Base-by-base conservation (phyloP, 2,888 invertebrate genomes). In the Eurytoma californica region DNA sequence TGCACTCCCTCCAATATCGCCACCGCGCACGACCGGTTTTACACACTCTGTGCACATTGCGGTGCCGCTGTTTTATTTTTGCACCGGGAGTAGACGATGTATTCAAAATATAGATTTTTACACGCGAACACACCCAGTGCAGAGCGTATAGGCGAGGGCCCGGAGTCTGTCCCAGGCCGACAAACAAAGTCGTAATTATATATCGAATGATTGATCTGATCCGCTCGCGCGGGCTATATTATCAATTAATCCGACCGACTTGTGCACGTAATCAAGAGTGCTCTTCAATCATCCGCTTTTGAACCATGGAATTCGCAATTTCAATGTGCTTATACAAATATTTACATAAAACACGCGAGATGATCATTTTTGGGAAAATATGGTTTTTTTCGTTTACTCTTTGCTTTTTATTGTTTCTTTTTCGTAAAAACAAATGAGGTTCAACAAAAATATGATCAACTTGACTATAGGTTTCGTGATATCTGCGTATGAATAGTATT, bases 151-250 rank as follows among this genome's bases (percentile, higher is more conserved):
- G 30, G 9, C 39, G 9, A 39, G 39, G 39, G 39, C 39, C 9
- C 39, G n/a, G n/a, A 30, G 5, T 39, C 5, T 9, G 30, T 3
- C 14, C 28, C 3, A 18, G 61, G 51, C 30, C 24, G 1, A 13
- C 30, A 60, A 14, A 16, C 47, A 73, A 55, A 68, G 28, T 16
- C 60, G 67, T 68, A 67, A 74, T 51, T 51, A 61, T 47, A 47
- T 68, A 63, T 47, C 53, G 75, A 49, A 47, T 61, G 60, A 75
- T 60, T 39, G 51, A 74, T 66, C 66, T 47, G 18, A 66, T 74
- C 69, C 13, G 39, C n/a, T 14, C 55, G 28, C 24, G 28, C 5
- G 47, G 47, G 18, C 18, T 60, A 49, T 16, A 18, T 76, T 69
- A 76, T 76, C 53, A 55, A 61, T 69, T 76, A 61, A 76, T 68